Conservation (phyloP, 2,113 vertebrate genomes). For the Hemiscyllium ocellatum region DNA sequence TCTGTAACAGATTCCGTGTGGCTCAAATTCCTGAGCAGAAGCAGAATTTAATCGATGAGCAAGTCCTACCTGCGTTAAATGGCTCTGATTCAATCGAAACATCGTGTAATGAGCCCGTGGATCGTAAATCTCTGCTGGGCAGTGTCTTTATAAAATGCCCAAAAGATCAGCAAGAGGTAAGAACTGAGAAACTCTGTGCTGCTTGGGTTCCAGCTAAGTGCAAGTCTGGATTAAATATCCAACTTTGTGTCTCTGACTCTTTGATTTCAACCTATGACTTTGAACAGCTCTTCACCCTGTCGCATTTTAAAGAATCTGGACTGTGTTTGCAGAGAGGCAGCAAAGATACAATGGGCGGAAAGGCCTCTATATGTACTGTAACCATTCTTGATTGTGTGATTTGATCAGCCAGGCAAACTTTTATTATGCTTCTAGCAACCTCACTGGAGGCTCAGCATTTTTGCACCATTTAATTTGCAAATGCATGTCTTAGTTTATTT, state of each 20-base stretch:
- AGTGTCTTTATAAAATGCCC: slow-evolving; percentile 47
- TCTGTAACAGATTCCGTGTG: slow-evolving; percentile 74
- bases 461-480: too few species aligned
- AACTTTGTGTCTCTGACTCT: neutral
- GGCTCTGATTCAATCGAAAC: slow-evolving; percentile 46
- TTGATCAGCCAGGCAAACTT: too few species aligned
- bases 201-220: neutral
- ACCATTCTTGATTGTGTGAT: too few species aligned
- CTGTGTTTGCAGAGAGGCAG: too few species aligned
- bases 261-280: neutral
- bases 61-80: slow-evolving; percentile 44
- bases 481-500: too few species aligned
- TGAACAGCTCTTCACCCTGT: neutral
- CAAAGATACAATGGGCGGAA: too few species aligned
- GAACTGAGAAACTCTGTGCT: neutral
- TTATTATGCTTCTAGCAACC: too few species aligned
- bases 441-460: too few species aligned
- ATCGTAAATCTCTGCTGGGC: slow-evolving; percentile 58
- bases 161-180: slow-evolving; percentile 55
- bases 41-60: slow-evolving; percentile 49
- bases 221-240: neutral
- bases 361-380: too few species aligned
- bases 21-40: slow-evolving; percentile 82
- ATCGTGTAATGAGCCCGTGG: slow-evolving; percentile 43
- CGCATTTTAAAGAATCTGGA: neutral